A percentile compares a stretch with the other conserved stretches of the same genome.
phyloP scores from a whole-genome alignment of 2,113 vertebrate genomes.

The Chionodraco myersi region DNA sequence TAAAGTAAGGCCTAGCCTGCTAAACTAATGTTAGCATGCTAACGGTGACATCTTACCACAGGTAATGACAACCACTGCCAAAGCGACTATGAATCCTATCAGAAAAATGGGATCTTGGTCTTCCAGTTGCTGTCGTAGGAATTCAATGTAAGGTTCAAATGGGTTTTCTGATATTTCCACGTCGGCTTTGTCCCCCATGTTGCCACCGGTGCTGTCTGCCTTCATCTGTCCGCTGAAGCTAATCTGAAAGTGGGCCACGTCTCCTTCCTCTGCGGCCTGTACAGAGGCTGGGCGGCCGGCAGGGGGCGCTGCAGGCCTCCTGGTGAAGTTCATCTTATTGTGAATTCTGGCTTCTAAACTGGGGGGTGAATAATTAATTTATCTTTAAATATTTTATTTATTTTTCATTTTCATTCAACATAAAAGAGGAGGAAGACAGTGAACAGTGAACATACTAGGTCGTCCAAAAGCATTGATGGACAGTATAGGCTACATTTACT shows the following conservation, averaged over 20 bases:
- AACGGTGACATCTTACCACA: slow-evolving; percentile 70
- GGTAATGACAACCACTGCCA: slow-evolving; percentile 79
- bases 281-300: neutral
- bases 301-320: slow-evolving; percentile 52
- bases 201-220: slow-evolving; percentile 17
- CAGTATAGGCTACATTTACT: neutral
- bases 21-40: slow-evolving; percentile 46
- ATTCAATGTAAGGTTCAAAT: slow-evolving; percentile 69
- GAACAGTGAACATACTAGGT: neutral
- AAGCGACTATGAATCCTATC: slow-evolving; percentile 77
- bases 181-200: slow-evolving; percentile 66
- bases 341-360: neutral
- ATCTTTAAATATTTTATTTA: neutral
- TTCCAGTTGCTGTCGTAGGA: slow-evolving; percentile 70
- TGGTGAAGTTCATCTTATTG: neutral
- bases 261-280: slow-evolving; percentile 29
- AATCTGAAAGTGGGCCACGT: slow-evolving; percentile 68
- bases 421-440: too few relatives aligned
- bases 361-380: neutral
- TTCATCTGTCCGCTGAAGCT: slow-evolving; percentile 32
- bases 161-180: slow-evolving; percentile 63
- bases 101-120: slow-evolving; percentile 76
- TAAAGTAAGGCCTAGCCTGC: slow-evolving; percentile 25
- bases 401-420: neutral
- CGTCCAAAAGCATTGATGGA: too few relatives aligned